These are phyloP conservation scores for Mycetomoellerius zeteki DNA, from an alignment of 1,140 invertebrate species.

Conservation along the genomic window DNA sequence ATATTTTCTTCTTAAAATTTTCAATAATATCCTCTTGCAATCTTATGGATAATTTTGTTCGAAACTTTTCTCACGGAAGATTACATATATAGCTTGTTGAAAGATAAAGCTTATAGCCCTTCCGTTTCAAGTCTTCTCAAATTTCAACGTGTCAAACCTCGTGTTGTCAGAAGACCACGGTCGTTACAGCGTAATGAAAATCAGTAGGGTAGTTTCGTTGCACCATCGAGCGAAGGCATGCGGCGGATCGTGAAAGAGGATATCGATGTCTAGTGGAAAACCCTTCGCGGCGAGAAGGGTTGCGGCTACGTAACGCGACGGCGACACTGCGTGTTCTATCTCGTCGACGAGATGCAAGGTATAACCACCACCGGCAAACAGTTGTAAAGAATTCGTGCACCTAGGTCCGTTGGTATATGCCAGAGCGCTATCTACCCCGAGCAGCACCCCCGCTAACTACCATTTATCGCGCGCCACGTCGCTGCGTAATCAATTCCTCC, in stretches of 20 bases:
- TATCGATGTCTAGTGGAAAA: constrained; percentile 31
- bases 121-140: constrained; percentile 41
- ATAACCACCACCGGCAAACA: constrained; percentile 78
- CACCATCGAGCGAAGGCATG: background rate
- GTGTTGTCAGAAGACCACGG: constrained; percentile 17
- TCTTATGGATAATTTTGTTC: background rate
- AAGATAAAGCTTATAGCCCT: constrained; percentile 12
- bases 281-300: constrained; percentile 5
- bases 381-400: constrained; percentile 82
- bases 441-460: constrained; percentile 77
- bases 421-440: constrained; percentile 77
- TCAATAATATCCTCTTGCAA: background rate
- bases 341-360: constrained; percentile 74
- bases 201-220: constrained; percentile 60
- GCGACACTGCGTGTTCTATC: constrained; percentile 80
- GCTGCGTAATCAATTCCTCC: constrained; percentile 80
- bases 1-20: background rate
- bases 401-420: constrained; percentile 52
- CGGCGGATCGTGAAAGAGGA: constrained; percentile 54
- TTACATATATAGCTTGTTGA: background rate
- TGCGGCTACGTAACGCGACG: constrained; percentile 49
- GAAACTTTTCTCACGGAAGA: background rate
- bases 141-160: constrained; percentile 33
- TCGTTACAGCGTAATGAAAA: constrained; percentile 71
- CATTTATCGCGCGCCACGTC: constrained; percentile 75